Evolutionary conservation across 2,888 invertebrate genomes (phyloP).

Genomic region (Ypsolopha sequella): DNA sequence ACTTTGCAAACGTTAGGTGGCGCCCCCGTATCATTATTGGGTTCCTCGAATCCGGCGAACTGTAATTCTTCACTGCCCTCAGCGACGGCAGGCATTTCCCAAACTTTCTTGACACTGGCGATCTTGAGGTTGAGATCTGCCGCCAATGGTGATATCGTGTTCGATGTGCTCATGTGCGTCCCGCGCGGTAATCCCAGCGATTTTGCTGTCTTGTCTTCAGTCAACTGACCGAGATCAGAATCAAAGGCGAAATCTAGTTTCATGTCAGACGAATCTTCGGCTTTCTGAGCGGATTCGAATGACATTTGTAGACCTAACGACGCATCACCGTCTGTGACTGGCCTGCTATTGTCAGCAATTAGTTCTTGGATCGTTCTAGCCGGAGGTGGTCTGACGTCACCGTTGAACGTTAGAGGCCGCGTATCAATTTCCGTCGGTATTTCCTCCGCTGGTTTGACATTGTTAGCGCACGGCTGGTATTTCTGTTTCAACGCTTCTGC

Average conservation of each 20-base stretch:
- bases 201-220: slow-evolving; percentile 77
- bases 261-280: slow-evolving; percentile 87
- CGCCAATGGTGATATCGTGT: slow-evolving; percentile 83
- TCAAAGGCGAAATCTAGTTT: slow-evolving; percentile 94
- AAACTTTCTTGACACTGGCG: slow-evolving; percentile 92
- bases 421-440: slow-evolving; percentile 63
- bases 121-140: slow-evolving; percentile 95
- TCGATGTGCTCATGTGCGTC: slow-evolving; percentile 73
- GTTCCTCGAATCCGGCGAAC: slow-evolving; percentile 55
- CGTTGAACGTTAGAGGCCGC: slow-evolving; percentile 45
- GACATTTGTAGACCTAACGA: slow-evolving; percentile 75
- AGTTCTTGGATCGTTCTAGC: slow-evolving; percentile 59
- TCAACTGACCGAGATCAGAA: slow-evolving; percentile 81
- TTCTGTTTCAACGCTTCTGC: slow-evolving; percentile 76
- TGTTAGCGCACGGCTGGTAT: slow-evolving; percentile 56
- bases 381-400: slow-evolving; percentile 52
- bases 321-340: slow-evolving; percentile 47
- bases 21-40: slow-evolving; percentile 59
- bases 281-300: slow-evolving; percentile 69
- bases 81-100: slow-evolving; percentile 83
- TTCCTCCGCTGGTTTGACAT: slow-evolving; percentile 58
- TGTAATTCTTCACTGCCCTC: slow-evolving; percentile 68
- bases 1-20: slow-evolving; percentile 85
- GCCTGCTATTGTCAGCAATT: slow-evolving; percentile 46
- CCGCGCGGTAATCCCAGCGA: slow-evolving; percentile 69